These are phyloP conservation scores for Saxidomus purpurata DNA, from an alignment of 1,140 invertebrate genomes.

Conservation along the genomic window DNA sequence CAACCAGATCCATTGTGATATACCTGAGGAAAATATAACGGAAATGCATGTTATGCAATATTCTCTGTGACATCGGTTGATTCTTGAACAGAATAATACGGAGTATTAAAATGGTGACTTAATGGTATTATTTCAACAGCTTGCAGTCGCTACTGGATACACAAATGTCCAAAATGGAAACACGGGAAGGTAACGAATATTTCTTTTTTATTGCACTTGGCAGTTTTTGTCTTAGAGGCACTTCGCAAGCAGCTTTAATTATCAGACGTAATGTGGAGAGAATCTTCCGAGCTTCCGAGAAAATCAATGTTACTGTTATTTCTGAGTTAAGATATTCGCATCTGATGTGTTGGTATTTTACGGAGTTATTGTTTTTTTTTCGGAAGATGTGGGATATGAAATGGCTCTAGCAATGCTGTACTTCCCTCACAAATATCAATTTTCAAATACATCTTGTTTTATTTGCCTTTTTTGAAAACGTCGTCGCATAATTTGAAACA, in stretches of 20 bases:
- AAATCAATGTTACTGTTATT: conserved; percentile 15
- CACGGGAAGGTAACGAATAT: conserved; percentile 3
- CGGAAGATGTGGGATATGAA: neutral
- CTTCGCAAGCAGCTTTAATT: neutral
- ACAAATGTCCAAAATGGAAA: conserved; percentile 22
- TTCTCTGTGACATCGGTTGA: neutral
- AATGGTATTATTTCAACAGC: neutral
- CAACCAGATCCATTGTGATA: conserved; percentile 23
- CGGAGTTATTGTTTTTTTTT: neutral
- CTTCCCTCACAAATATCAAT: neutral
- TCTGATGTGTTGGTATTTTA: conserved; percentile 9
- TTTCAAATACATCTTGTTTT: no score
- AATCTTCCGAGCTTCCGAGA: neutral
- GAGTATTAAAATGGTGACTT: neutral
- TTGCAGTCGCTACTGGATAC: neutral
- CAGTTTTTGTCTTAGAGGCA: neutral
- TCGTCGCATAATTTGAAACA: no score
- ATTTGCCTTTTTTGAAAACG: no score
- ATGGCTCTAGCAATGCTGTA: neutral
- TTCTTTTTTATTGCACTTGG: neutral
- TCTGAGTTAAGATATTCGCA: neutral
- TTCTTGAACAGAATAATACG: neutral
- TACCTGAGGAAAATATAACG: conserved; percentile 20
- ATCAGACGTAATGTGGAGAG: neutral
- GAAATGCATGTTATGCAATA: conserved; percentile 21